Evolutionary conservation across 2,797 vertebrate species (phyloP).

Genomic region (Sebastes goodei): DNA sequence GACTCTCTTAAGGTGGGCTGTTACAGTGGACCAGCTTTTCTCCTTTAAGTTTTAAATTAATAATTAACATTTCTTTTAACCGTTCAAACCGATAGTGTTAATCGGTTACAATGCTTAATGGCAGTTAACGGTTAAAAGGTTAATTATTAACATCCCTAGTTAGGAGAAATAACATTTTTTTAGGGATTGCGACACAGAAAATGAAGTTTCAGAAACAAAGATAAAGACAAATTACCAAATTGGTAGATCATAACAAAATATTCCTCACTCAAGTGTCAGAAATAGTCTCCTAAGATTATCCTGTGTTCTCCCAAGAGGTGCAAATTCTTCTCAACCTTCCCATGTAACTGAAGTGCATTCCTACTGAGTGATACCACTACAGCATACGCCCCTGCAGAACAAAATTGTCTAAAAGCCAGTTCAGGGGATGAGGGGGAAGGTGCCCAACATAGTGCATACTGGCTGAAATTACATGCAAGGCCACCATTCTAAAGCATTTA

Average conservation of each 20-base stretch:
- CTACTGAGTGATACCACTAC: background rate
- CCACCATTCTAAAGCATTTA: constrained; percentile 64
- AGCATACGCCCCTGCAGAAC: constrained; percentile 7
- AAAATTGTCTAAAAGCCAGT: constrained; percentile 1
- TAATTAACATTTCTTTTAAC: too few species aligned
- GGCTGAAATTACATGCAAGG: constrained; percentile 64
- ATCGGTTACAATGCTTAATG: too few species aligned
- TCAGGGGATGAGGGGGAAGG: background rate
- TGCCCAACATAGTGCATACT: constrained; percentile 54
- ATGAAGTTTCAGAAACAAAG: background rate
- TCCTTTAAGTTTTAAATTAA: too few species aligned
- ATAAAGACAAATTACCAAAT: background rate
- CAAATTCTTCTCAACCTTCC: background rate
- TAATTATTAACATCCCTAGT: too few species aligned
- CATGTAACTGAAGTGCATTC: background rate
- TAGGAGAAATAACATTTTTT: background rate
- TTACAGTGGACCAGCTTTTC: rapidly evolving
- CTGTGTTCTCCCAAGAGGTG: background rate
- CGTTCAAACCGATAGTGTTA: too few species aligned
- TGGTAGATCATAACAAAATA: background rate
- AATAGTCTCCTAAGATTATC: background rate
- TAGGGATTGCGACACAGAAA: background rate
- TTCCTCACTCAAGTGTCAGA: background rate
- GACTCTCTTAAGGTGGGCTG: too few species aligned
- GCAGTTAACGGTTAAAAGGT: too few species aligned